Evolutionary conservation across 2,797 vertebrate species (phyloP), one percentile per base, ranked within the genome.

Genomic region (Takifugu ocellatus): DNA sequence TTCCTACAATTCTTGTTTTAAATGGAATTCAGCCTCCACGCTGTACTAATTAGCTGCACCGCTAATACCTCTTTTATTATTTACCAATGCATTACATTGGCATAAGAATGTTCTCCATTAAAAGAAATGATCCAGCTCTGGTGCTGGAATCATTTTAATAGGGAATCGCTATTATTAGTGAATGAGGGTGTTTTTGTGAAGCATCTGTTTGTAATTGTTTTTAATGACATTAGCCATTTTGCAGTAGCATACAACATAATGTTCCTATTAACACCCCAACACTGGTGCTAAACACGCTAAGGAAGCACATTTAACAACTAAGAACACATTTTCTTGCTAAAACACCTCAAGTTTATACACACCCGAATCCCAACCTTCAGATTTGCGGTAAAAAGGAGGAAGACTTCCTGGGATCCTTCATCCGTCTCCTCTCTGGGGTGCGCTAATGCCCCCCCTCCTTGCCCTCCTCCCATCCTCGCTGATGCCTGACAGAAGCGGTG

Each of bases 401-500:
- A 42, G 65, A 67, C 75, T 81, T 68, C 66, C 73, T 70, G 63
- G 78, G 80, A 86, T 73, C 72, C 75, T 79, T 79, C 77, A 72
- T 79, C 78, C 77, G 42, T 66, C 72, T 78, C 68, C 74, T 86
- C 84, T 88, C 82, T 59, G 47, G 77, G 78, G 82, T 77, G 78
- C 75, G 73, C 72, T 84, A 81, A 86, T 81, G 75, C 75, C 58
- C 68, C 66, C 72, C 67, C 12, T 11, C 36, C 12, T 39, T 12
- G 3, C 10, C 36, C 2, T 36, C 10, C 36, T 39, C 36, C 36
- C 3, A 3, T 39, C 36, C 12, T 39, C 56, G 43, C 49, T 65
- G 79, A 84, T 65, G 72, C 80, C 78, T 83, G 77, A 85, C 74
- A 74, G 78, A 82, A 71, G 63, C 63, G 55, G 52, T 54, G 68